Evolutionary conservation across 2,113 vertebrate genomes (phyloP), one percentile per base, ranked within the genome.

Genomic region (Hoplias malabaricus): DNA sequence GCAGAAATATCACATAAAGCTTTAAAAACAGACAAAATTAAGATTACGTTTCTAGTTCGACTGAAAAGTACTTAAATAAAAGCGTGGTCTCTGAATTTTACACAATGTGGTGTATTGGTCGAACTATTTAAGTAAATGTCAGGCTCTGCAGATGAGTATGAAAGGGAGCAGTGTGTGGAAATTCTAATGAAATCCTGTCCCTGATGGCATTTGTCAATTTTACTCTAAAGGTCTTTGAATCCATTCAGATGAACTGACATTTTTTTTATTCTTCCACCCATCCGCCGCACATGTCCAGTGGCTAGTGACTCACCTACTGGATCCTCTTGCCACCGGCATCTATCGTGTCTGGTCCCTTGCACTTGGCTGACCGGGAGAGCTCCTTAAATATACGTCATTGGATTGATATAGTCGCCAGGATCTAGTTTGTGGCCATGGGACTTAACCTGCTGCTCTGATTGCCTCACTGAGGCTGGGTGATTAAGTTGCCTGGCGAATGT

Each of bases 231-330:
- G 36, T 29, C 25, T 65, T 29, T 27, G 23, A 6, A 31, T 48
- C 43, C 1, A 16, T 80, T 62, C 6, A 62, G 23, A 62, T 19
- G 19, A 12, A 31, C 31, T 63, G 72, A 65, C 38, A 43, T 76
- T 81, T 76, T 81, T 66, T 43, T 27, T 62, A 34, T 33, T 34
- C 29, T 63, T 63, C 27, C 29, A 54, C 29, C 53, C 31, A 21
- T 19, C 7, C 14, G n/a, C 48, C 42, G 1, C 19, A 21, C 48
- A 23, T 21, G 8, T 14, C 69, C 50, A 31, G 68, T 65, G 69
- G 36, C 33, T 46, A 40, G 59, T 81, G 61, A 50, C 61, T 68
- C 25, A 53, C 50, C 50, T 38, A 31, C 19, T 27, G 40, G 10
- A 59, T 40, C 34, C 12, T 46, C 34, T n/a, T 43, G 36, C 34